These are phyloP conservation scores for Zoroaster sp. DNA, from an alignment of 53 echinoderm and acorn worm species.

Conservation along the genomic window DNA sequence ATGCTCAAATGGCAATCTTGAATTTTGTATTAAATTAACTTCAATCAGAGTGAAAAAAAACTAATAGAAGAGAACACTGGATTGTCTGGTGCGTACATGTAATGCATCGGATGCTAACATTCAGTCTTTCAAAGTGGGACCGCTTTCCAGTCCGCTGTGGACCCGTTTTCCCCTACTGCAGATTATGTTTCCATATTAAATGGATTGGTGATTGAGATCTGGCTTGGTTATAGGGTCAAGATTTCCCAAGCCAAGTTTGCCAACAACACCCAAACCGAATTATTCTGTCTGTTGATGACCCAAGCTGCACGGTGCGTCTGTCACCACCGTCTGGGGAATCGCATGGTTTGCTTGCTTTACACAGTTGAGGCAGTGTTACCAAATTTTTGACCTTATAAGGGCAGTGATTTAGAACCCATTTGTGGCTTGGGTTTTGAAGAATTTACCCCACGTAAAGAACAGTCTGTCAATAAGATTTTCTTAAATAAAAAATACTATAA, in stretches of 20 bases:
- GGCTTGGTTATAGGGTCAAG: background rate
- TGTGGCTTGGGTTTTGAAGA: no score
- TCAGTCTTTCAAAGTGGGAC: background rate
- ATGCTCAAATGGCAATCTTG: no score
- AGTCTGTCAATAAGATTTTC: no score
- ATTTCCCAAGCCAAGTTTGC: background rate
- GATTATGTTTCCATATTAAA: background rate
- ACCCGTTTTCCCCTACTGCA: background rate
- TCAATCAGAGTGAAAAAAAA: no score
- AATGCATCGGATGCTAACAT: background rate
- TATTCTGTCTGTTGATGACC: background rate
- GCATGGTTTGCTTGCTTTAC: background rate
- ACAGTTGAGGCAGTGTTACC: background rate
- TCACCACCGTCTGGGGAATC: background rate
- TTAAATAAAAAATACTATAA: no score
- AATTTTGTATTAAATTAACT: no score
- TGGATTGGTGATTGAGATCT: background rate
- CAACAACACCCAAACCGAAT: background rate
- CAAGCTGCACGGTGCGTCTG: background rate
- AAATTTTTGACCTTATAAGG: slow-evolving; percentile 42
- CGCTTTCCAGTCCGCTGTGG: background rate
- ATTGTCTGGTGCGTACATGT: background rate
- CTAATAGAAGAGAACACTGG: background rate
- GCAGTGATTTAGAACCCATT: background rate
- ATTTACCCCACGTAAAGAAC: no score